These are phyloP conservation scores for Siniperca chuatsi DNA, from an alignment of 2,113 vertebrate genomes.

Conservation along the genomic window DNA sequence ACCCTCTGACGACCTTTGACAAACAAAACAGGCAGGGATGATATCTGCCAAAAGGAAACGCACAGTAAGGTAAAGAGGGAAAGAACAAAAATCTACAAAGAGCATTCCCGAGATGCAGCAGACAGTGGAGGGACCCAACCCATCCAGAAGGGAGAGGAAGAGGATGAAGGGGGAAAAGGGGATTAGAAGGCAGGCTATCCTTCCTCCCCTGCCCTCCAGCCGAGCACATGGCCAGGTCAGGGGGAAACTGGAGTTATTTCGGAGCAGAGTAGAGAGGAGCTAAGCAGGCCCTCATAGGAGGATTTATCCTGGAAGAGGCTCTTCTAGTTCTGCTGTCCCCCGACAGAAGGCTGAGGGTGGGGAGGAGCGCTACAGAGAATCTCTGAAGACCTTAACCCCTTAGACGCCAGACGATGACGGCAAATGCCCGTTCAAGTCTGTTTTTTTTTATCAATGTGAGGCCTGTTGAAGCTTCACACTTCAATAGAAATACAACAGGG, in stretches of 20 bases:
- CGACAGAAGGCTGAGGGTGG: constrained; percentile 58
- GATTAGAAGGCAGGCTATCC: constrained; percentile 68
- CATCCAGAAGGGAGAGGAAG: constrained; percentile 27
- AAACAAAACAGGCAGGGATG: neutral
- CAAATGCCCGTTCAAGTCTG: neutral
- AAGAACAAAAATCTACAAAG: neutral
- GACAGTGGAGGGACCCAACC: constrained; percentile 15
- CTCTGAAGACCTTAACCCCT: constrained; percentile 66
- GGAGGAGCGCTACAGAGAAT: constrained; percentile 36
- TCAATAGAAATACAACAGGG: neutral
- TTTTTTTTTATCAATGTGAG: neutral
- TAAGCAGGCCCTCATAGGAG: constrained; percentile 52
- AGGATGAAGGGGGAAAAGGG: constrained; percentile 50
- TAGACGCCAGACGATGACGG: neutral
- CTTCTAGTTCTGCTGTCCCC: constrained; percentile 29
- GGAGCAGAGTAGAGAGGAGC: constrained; percentile 46
- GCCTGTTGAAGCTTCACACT: neutral
- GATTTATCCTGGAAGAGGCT: constrained; percentile 69
- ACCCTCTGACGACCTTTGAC: neutral
- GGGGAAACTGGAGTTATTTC: constrained; percentile 70
- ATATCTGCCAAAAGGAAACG: neutral
- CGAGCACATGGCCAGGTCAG: constrained; percentile 60
- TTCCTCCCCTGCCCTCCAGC: constrained; percentile 43
- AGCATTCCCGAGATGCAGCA: constrained; percentile 1
- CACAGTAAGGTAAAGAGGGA: neutral